Evolutionary conservation across 2,113 vertebrate genomes (phyloP), one percentile per base, ranked within the genome.

Genomic region (Scytalopus superciliaris): DNA sequence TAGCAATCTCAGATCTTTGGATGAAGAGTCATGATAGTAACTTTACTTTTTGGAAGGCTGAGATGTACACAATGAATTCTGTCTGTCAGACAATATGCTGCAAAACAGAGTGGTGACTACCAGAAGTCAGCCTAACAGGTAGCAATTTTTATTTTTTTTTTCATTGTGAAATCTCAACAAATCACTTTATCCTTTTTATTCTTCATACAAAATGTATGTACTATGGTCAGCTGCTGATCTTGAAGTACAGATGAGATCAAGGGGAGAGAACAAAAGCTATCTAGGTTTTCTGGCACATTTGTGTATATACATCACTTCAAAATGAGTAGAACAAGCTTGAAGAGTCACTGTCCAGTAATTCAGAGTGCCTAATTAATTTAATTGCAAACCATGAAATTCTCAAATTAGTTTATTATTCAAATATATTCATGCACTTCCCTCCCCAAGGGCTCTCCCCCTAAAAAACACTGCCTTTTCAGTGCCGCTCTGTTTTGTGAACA

Each of bases 351-450:
- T 67, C 90, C 93, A 91, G 52, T 68, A 75, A 93, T 68, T 88
- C 76, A 68, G 83, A 89, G 42, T 56, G 64, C 79, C 72, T 95
- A 93, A 94, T 96, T 96, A 94, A 89, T 78, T 92, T 90, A 93
- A 93, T 72, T 95, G 44, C 73, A 87, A 94, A 73, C 66, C 76
- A 88, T 86, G n/a, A 92, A 78, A 94, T 89, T 83, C 56, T 92
- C 75, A 93, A 74, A 89, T 96, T 90, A 90, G 59, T 94, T 88
- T 93, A 93, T 94, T 96, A 96, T 95, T 96, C 90, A 94, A 95
- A 95, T 97, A 59, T 96, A 96, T 96, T 97, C 94, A 91, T 49
- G 67, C 17, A 44, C 33, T 92, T 92, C 39, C 49, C 37, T 95
- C 39, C 79, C 89, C 19, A 30, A 84, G 84, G 73, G 66, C 40